Percentiles rank a stretch among this genome's conserved stretches.
phyloP scores from a whole-genome alignment of 1,140 invertebrate species.

The Megathymus violae region DNA sequence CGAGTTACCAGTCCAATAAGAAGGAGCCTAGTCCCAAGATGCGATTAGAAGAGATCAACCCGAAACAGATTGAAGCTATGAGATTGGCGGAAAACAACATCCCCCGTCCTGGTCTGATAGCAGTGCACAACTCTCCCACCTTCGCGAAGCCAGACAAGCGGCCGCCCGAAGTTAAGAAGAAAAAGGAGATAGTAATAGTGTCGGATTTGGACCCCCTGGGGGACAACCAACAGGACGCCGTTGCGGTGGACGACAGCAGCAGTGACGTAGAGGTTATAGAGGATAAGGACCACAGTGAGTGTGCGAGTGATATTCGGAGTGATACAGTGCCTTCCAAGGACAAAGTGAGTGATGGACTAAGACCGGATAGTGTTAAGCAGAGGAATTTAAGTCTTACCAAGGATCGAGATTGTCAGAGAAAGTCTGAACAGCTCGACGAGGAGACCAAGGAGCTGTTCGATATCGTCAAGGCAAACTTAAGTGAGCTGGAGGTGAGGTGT shows the following conservation, averaged over 20 bases:
- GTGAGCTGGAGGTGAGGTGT: conserved; percentile 56
- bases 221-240: conserved; percentile 52
- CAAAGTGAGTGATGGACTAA: conserved; percentile 54
- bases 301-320: conserved; percentile 54
- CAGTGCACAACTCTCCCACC: conserved; percentile 69
- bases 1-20: conserved; percentile 49
- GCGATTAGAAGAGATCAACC: conserved; percentile 53
- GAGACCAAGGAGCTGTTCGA: conserved; percentile 60
- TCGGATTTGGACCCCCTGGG: conserved; percentile 68
- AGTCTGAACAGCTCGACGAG: conserved; percentile 47
- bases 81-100: conserved; percentile 68
- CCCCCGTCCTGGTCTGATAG: conserved; percentile 61
- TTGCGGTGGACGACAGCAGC: conserved; percentile 72
- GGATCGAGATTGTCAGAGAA: conserved; percentile 44
- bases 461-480: conserved; percentile 56
- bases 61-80: conserved; percentile 70
- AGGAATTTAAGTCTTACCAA: conserved; percentile 40
- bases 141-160: conserved; percentile 74
- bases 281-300: conserved; percentile 63
- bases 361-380: conserved; percentile 53
- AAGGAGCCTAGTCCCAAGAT: conserved; percentile 50
- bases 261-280: conserved; percentile 75
- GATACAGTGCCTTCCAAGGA: conserved; percentile 75
- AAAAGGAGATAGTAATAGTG: conserved; percentile 69
- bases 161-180: conserved; percentile 70